A percentile compares a stretch with the other conserved stretches of the same genome.
Conservation (phyloP, 2,113 vertebrate species). For the Centropus bengalensis region DNA sequence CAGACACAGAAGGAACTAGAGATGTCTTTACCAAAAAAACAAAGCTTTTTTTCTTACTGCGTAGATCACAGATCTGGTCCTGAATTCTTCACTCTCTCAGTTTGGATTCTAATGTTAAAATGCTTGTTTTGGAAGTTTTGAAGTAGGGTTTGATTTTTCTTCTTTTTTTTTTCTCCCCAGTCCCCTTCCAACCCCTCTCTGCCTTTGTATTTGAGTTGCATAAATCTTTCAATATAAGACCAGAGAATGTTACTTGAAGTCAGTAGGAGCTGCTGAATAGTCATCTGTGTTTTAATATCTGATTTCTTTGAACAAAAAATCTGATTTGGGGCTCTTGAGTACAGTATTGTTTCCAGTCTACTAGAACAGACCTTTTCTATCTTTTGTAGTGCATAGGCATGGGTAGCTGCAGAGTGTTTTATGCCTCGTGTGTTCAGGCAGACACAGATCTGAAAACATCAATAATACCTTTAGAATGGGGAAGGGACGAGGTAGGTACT, state of each 20-base stretch:
- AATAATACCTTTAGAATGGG: neutral
- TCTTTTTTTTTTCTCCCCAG: neutral
- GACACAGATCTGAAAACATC: neutral
- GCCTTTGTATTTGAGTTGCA: neutral
- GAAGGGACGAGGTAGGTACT: neutral
- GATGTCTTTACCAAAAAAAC: neutral
- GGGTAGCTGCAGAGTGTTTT: conserved; percentile 7
- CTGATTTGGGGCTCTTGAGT: conserved; percentile 47
- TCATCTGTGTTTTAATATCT: conserved; percentile 38
- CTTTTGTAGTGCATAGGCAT: neutral
- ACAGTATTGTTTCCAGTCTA: conserved; percentile 19
- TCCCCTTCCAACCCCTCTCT: neutral
- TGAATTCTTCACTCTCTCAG: neutral
- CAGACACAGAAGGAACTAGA: neutral
- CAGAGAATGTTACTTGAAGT: conserved; percentile 2
- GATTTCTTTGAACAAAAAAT: conserved; percentile 24
- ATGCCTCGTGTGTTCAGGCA: neutral
- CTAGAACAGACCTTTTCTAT: conserved; percentile 46
- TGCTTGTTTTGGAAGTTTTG: neutral
- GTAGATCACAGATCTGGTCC: neutral
- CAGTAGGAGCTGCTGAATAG: conserved; percentile 38
- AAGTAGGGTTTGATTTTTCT: conserved; percentile 14
- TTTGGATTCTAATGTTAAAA: conserved; percentile 22
- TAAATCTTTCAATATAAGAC: neutral
- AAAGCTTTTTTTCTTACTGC: neutral